Percentiles rank a stretch among this genome's conserved stretches.
Evolutionary conservation across 1,140 invertebrate species (phyloP).

Genomic region (Leptinotarsa lineolata): DNA sequence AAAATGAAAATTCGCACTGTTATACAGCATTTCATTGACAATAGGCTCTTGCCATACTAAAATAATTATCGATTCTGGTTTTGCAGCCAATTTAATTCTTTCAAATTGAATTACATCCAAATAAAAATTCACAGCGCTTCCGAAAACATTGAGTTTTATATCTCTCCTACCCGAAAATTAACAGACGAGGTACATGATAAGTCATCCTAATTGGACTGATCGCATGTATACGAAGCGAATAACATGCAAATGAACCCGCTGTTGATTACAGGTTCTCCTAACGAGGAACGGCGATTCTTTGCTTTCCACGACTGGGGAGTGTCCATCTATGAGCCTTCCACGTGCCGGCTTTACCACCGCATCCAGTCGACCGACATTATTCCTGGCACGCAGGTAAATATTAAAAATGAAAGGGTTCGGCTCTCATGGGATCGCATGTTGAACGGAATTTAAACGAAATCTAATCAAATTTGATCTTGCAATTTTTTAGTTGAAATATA

Average conservation of each 20-base stretch:
- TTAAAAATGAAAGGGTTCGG: not conserved
- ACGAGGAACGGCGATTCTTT: slow-evolving; percentile 71
- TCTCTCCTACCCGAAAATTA: not conserved
- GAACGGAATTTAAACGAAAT: not conserved
- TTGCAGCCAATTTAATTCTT: no score
- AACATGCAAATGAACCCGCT: not conserved
- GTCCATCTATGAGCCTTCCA: slow-evolving; percentile 75
- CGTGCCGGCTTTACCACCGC: slow-evolving; percentile 73
- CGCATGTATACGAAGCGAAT: not conserved
- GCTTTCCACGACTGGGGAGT: slow-evolving; percentile 80
- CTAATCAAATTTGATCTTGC: no score
- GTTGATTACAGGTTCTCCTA: slow-evolving; percentile 60
- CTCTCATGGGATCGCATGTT: not conserved
- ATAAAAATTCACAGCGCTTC: no score
- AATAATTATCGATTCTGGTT: no score
- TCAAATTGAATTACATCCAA: no score
- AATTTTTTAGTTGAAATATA: no score
- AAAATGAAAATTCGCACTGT: no score
- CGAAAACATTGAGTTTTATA: no score
- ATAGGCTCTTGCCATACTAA: no score
- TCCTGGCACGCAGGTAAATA: slow-evolving; percentile 69
- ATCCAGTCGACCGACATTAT: slow-evolving; percentile 77
- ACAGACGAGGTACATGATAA: not conserved
- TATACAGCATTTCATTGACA: no score
- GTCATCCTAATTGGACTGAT: not conserved